These are phyloP conservation scores for Actinia tenebrosa DNA, from an alignment of 64 coral and sea anemone species.

Conservation along the genomic window DNA sequence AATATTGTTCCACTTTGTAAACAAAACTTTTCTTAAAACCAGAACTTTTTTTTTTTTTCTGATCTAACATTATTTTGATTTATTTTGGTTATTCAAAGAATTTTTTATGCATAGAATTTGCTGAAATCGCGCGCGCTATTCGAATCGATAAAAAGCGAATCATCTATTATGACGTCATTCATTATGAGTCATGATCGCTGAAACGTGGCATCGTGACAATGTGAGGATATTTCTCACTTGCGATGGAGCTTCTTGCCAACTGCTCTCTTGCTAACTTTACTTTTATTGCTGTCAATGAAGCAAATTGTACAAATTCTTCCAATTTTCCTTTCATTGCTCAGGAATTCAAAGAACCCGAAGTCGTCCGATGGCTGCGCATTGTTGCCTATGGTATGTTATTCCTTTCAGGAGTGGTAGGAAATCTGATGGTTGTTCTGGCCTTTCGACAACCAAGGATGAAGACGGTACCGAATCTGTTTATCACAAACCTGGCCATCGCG, in stretches of 20 bases:
- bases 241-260: background rate
- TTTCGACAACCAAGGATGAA: slow-evolving; percentile 32
- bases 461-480: slow-evolving; percentile 37
- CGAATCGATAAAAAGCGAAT: background rate
- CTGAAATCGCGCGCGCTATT: background rate
- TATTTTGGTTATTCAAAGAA: too few relatives aligned
- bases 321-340: background rate
- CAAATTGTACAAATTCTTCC: background rate
- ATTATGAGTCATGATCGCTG: background rate
- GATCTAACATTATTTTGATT: background rate
- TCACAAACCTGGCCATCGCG: slow-evolving; percentile 38
- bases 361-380: background rate
- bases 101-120: too few relatives aligned
- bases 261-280: background rate
- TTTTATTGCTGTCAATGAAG: background rate
- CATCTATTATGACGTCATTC: slow-evolving; percentile 10
- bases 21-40: background rate
- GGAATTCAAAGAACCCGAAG: background rate
- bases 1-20: background rate
- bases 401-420: slow-evolving; percentile 21
- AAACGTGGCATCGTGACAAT: background rate
- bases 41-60: background rate
- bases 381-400: slow-evolving; percentile 26
- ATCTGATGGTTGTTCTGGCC: slow-evolving; percentile 32
- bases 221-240: background rate